phyloP scores from a whole-genome alignment of 2,797 vertebrate species.

The Galago senegalensis region DNA sequence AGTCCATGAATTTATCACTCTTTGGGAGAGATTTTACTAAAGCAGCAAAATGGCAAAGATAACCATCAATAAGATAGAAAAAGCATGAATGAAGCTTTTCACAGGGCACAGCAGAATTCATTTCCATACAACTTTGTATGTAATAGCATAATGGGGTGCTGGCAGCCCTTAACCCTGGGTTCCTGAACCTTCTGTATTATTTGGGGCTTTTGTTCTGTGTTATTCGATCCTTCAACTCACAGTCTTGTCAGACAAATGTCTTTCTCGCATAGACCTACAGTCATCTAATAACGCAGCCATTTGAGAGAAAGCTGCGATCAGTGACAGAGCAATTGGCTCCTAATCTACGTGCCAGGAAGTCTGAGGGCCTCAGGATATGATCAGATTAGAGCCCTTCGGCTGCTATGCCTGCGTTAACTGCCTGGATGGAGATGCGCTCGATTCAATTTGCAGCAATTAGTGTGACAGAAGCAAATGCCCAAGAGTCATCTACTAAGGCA shows the following conservation, averaged over 20 bases:
- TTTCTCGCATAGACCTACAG: conserved; percentile 30
- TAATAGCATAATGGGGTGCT: not conserved
- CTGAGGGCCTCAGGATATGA: conserved; percentile 63
- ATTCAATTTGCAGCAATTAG: conserved; percentile 73
- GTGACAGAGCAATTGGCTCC: not conserved
- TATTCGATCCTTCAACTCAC: not conserved
- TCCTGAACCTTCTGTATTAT: not conserved
- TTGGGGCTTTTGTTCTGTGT: not conserved
- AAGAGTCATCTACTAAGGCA: conserved; percentile 62
- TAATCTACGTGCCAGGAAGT: conserved; percentile 57
- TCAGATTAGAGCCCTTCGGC: conserved; percentile 63
- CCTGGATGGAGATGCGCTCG: conserved; percentile 62
- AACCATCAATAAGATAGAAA: not conserved
- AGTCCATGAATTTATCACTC: not conserved
- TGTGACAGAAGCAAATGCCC: conserved; percentile 54
- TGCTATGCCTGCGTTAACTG: conserved; percentile 59
- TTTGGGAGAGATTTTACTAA: conserved; percentile 32
- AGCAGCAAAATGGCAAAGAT: not conserved
- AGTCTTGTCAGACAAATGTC: not conserved
- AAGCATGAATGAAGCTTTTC: not conserved
- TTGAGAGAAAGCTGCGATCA: conserved; percentile 25
- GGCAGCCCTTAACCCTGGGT: not conserved
- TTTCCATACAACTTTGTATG: not conserved
- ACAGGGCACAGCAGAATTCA: not conserved
- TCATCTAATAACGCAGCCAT: conserved; percentile 27